Conservation (phyloP, 1,140 invertebrate species). For the Lasioglossum albipes region DNA sequence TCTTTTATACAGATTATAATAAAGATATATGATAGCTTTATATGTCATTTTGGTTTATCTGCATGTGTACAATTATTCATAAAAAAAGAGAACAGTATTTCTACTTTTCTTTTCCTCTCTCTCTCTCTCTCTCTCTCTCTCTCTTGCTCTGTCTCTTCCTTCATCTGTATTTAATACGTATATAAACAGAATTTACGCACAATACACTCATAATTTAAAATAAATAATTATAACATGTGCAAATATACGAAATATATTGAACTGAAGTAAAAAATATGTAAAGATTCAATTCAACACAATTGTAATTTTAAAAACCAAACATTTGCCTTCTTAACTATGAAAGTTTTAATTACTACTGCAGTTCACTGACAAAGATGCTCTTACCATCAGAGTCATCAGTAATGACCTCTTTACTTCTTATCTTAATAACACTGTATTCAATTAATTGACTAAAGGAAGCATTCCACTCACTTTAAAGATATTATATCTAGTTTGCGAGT, state of each 20-base stretch:
- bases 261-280: neutral
- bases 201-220: neutral
- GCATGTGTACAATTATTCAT: neutral
- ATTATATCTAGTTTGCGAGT: conserved; percentile 17
- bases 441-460: conserved; percentile 47
- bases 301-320: conserved; percentile 2
- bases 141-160: neutral
- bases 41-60: neutral
- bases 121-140: neutral
- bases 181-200: neutral
- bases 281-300: neutral
- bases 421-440: conserved; percentile 57
- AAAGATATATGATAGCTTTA: neutral
- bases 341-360: conserved; percentile 40
- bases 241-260: conserved; percentile 1
- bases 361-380: conserved; percentile 46
- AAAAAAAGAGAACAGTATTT: neutral
- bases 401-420: conserved; percentile 62
- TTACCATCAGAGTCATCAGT: conserved; percentile 62
- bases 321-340: conserved; percentile 19
- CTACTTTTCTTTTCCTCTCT: neutral
- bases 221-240: neutral
- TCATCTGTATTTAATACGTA: no score
- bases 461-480: conserved; percentile 27
- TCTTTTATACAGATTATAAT: conserved; percentile 2